A percentile compares a stretch with the other conserved stretches of the same genome.
phyloP scores from a whole-genome alignment of 2,113 vertebrate species.

The Lanius ludovicianus region DNA sequence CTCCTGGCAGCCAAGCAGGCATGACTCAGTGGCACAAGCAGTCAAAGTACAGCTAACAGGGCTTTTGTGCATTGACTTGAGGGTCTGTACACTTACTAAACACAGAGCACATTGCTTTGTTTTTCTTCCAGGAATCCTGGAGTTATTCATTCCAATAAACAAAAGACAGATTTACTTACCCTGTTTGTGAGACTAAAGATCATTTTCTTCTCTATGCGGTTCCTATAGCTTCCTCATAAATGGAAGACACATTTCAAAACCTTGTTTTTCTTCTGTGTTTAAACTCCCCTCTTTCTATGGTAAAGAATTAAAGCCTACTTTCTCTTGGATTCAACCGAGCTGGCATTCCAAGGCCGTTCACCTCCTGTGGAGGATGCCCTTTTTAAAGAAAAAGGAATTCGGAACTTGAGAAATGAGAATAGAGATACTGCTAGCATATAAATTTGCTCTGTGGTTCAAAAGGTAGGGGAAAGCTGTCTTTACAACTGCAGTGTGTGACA shows the following conservation, averaged over 20 bases:
- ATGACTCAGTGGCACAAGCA: neutral
- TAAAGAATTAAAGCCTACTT: slow-evolving; percentile 23
- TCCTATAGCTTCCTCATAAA: slow-evolving; percentile 9
- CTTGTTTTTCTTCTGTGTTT: slow-evolving; percentile 38
- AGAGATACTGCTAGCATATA: neutral
- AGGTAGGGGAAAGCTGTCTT: neutral
- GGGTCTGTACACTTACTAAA: slow-evolving; percentile 22
- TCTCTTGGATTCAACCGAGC: slow-evolving; percentile 17
- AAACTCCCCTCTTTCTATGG: neutral
- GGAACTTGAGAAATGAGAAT: slow-evolving; percentile 28
- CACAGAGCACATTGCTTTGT: slow-evolving; percentile 1
- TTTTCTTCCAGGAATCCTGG: slow-evolving; percentile 33
- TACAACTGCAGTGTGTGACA: neutral
- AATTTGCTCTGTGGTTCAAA: neutral
- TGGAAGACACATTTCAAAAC: slow-evolving; percentile 37
- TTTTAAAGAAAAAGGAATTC: slow-evolving; percentile 28
- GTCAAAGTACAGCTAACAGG: neutral
- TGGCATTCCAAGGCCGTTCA: slow-evolving; percentile 18
- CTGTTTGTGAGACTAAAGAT: slow-evolving; percentile 39
- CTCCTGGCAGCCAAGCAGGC: neutral
- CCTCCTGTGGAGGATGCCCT: neutral
- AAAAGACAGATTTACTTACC: slow-evolving; percentile 43
- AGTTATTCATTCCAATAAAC: slow-evolving; percentile 55
- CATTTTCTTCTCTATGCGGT: neutral
- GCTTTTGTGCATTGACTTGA: neutral